Evolutionary conservation across 92 coral and sea anemone species (phyloP).

Genomic region (Diadumene lineata): DNA sequence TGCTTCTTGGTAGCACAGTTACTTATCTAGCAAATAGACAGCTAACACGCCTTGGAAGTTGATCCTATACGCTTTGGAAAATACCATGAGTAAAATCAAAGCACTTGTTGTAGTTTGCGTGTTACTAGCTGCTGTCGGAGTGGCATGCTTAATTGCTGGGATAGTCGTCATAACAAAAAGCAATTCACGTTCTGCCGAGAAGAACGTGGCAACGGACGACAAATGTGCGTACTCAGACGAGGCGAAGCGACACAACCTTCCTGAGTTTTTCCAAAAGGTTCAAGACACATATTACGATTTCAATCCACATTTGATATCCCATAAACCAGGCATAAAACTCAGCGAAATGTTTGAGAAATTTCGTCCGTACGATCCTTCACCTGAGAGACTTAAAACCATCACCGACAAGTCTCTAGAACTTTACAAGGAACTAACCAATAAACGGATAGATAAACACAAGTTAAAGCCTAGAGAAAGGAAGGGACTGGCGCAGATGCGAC

Average conservation of each 20-base stretch:
- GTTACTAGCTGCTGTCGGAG: slow-evolving; percentile 30
- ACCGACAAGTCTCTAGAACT: slow-evolving; percentile 63
- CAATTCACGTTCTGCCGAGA: slow-evolving; percentile 6
- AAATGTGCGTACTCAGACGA: slow-evolving; percentile 52
- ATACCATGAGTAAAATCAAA: neutral
- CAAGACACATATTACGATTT: slow-evolving; percentile 49
- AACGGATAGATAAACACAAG: slow-evolving; percentile 21
- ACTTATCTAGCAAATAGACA: no score
- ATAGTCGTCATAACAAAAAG: slow-evolving; percentile 37
- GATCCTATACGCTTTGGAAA: no score
- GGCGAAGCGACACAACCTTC: slow-evolving; percentile 51
- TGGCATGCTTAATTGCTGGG: slow-evolving; percentile 64
- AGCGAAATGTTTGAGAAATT: slow-evolving; percentile 36
- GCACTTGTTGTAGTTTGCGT: neutral
- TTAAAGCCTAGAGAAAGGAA: slow-evolving; percentile 72
- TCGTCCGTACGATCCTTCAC: slow-evolving; percentile 69
- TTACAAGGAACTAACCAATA: slow-evolving; percentile 31
- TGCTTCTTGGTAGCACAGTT: neutral
- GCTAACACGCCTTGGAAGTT: no score
- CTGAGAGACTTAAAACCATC: slow-evolving; percentile 40
- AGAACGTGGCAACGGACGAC: neutral
- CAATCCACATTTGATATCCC: slow-evolving; percentile 42
- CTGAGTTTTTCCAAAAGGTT: slow-evolving; percentile 59
- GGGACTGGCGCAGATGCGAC: slow-evolving; percentile 62
- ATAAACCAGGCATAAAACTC: slow-evolving; percentile 39